Percentiles rank a stretch among this genome's conserved stretches.
Evolutionary conservation across 2,797 vertebrate genomes (phyloP).

Genomic region (Hydrophis major): DNA sequence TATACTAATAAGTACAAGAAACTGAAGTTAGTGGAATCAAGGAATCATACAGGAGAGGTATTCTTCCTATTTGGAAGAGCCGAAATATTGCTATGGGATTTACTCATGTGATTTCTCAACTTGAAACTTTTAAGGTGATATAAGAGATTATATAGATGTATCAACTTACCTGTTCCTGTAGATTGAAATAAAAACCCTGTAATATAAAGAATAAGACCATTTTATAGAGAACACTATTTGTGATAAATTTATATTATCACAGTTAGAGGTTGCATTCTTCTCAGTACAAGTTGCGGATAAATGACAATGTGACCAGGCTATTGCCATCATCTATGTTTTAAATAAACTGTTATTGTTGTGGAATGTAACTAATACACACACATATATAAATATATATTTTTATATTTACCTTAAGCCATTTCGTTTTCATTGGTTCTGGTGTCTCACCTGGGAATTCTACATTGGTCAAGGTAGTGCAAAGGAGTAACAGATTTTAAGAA

Average conservation of each 20-base stretch:
- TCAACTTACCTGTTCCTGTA: background rate
- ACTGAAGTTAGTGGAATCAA: background rate
- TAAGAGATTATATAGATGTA: background rate
- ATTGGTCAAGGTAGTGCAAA: background rate
- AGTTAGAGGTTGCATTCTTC: background rate
- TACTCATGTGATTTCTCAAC: background rate
- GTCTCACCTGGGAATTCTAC: background rate
- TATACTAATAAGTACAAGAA: background rate
- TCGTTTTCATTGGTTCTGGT: background rate
- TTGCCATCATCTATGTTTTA: background rate
- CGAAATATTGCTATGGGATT: background rate
- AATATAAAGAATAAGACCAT: background rate
- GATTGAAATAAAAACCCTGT: background rate
- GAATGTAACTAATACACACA: background rate
- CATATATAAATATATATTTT: too few species aligned
- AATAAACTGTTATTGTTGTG: background rate
- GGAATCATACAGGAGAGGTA: background rate
- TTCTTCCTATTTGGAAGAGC: background rate
- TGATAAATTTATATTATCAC: background rate
- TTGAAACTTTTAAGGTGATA: background rate
- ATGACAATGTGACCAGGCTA: background rate
- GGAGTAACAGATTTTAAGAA: background rate
- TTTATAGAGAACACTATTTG: background rate
- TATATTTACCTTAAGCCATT: background rate
- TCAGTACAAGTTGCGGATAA: background rate